Percentiles rank a stretch among this genome's conserved stretches.
Evolutionary conservation across 1,140 invertebrate genomes (phyloP).

Genomic region (Spodoptera frugiperda): DNA sequence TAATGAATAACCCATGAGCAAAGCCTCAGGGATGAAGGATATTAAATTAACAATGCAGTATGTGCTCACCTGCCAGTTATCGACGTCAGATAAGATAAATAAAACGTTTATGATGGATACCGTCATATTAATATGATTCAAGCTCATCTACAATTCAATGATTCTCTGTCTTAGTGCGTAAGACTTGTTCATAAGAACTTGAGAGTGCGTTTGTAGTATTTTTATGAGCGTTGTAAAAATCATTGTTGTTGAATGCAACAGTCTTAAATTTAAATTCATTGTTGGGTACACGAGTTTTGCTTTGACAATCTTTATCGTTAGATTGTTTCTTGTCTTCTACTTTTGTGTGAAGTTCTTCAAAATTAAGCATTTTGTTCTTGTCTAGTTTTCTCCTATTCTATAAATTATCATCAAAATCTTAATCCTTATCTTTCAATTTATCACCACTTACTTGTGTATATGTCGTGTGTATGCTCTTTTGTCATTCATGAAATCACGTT

Average conservation of each 20-base stretch:
- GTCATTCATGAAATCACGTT: too few relatives aligned
- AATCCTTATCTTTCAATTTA: too few relatives aligned
- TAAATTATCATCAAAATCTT: too few relatives aligned
- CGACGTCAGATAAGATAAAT: constrained; percentile 41
- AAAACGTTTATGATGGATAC: constrained; percentile 46
- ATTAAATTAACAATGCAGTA: constrained; percentile 44
- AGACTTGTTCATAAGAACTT: not conserved
- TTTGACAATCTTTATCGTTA: not conserved
- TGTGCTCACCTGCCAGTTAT: constrained; percentile 31
- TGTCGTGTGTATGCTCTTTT: too few relatives aligned
- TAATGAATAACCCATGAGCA: constrained; percentile 30
- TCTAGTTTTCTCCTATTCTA: too few relatives aligned
- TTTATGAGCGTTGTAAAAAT: too few relatives aligned
- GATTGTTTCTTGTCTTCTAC: not conserved
- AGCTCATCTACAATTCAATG: constrained; percentile 46
- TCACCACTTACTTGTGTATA: too few relatives aligned
- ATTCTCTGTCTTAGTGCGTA: constrained; percentile 2
- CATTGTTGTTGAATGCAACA: not conserved
- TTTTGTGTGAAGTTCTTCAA: not conserved
- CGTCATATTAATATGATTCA: constrained; percentile 45
- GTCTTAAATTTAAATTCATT: not conserved
- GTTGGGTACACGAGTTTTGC: not conserved
- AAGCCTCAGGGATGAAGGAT: constrained; percentile 15
- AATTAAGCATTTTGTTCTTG: too few relatives aligned
- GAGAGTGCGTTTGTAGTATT: too few relatives aligned